phyloP scores from a whole-genome alignment of 2,888 invertebrate species.

The Euclidia mi region DNA sequence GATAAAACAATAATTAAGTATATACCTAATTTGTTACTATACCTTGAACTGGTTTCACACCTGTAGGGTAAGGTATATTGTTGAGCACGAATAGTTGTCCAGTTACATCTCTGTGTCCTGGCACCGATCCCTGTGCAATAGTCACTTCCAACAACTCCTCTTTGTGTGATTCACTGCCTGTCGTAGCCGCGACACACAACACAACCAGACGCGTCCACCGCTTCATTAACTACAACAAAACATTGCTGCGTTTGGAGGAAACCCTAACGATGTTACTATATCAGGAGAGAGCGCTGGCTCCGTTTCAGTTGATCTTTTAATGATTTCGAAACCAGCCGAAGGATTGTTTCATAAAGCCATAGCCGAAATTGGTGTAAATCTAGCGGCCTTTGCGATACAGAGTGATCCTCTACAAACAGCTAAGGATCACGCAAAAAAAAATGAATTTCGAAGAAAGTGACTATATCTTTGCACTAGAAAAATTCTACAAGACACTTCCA shows the following conservation, averaged over 20 bases:
- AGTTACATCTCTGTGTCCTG: too few species aligned
- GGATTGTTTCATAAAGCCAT: slow-evolving; percentile 67
- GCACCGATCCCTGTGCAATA: too few species aligned
- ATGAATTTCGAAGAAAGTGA: slow-evolving; percentile 58
- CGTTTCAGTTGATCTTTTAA: slow-evolving; percentile 59
- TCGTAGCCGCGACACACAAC: too few species aligned
- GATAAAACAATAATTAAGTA: too few species aligned
- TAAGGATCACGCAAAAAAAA: slow-evolving; percentile 53
- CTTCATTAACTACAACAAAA: slow-evolving; percentile 69
- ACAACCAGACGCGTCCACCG: too few species aligned
- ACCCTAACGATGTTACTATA: slow-evolving; percentile 68
- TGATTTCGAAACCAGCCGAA: slow-evolving; percentile 59
- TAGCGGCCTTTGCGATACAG: slow-evolving; percentile 55
- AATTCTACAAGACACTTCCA: slow-evolving; percentile 63
- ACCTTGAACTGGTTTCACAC: too few species aligned
- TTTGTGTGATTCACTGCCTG: too few species aligned
- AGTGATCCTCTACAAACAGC: slow-evolving; percentile 63
- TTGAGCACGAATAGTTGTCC: too few species aligned
- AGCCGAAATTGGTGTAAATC: slow-evolving; percentile 63
- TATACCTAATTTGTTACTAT: too few species aligned
- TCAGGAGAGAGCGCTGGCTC: slow-evolving; percentile 66
- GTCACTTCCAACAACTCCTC: too few species aligned
- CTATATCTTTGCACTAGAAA: slow-evolving; percentile 62
- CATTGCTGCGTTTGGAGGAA: slow-evolving; percentile 66
- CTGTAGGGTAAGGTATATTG: too few species aligned